phyloP scores from a whole-genome alignment of 2,888 invertebrate genomes.

The Drosophila melanocephala region DNA sequence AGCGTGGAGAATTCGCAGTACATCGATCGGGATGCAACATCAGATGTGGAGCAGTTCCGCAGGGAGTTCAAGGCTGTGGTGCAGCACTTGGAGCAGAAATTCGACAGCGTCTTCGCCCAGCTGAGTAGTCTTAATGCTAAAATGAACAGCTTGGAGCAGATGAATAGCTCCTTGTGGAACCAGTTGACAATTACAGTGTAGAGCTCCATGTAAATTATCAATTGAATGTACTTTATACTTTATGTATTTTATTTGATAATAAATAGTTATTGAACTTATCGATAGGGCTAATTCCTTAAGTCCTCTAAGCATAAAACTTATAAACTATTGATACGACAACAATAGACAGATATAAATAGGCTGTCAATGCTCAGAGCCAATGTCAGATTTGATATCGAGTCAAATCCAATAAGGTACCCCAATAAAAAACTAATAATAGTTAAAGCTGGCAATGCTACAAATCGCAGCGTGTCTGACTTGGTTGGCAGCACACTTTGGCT shows the following conservation, averaged over 20 bases:
- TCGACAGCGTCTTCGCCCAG: slow-evolving; percentile 54
- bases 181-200: slow-evolving; percentile 74
- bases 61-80: slow-evolving; percentile 76
- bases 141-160: slow-evolving; percentile 63
- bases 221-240: background rate
- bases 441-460: slow-evolving; percentile 17
- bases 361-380: background rate
- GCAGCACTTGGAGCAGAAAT: slow-evolving; percentile 77
- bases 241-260: slow-evolving; percentile 1
- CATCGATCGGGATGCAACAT: background rate
- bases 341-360: background rate
- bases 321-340: slow-evolving; percentile 7
- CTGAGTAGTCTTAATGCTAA: slow-evolving; percentile 66
- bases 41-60: slow-evolving; percentile 68
- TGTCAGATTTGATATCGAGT: background rate
- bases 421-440: background rate
- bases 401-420: background rate
- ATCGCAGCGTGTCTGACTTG: slow-evolving; percentile 1
- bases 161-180: slow-evolving; percentile 77
- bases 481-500: slow-evolving; percentile 13
- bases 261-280: background rate
- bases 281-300: background rate
- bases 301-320: background rate
- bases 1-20: slow-evolving; percentile 32
- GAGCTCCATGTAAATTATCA: background rate